Evolutionary conservation across 2,113 vertebrate species (phyloP).

Genomic region (Rhadina sibilatrix): DNA sequence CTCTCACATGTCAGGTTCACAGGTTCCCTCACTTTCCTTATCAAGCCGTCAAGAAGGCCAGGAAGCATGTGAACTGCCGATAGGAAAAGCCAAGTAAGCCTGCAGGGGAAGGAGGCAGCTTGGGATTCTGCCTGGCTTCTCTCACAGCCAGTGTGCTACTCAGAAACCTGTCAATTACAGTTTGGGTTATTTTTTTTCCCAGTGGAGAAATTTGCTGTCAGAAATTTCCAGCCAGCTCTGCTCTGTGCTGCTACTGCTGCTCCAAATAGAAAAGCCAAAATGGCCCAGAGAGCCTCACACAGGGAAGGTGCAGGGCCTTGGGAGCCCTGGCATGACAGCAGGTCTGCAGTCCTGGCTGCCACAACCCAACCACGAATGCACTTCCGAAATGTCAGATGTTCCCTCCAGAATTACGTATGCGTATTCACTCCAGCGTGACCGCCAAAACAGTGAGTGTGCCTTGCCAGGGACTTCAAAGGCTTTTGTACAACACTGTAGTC

Average conservation of each 20-base stretch:
- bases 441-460: not conserved
- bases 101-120: not conserved
- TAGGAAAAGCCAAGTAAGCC: not conserved
- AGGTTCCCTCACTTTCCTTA: not conserved
- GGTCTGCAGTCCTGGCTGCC: not conserved
- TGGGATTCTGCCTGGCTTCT: not conserved
- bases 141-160: not conserved
- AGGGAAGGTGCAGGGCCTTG: not conserved
- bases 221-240: not conserved
- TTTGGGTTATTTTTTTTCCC: not conserved
- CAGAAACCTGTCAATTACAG: constrained; percentile 1
- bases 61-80: not conserved
- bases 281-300: not conserved
- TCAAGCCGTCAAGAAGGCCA: not conserved
- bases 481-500: not conserved
- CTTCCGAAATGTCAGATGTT: not conserved
- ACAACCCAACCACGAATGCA: not conserved
- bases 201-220: not conserved
- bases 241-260: not conserved
- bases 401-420: not conserved
- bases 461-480: not conserved
- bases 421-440: not conserved
- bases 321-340: not conserved
- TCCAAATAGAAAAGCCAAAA: not conserved
- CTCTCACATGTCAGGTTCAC: not conserved